These are phyloP conservation scores for Drosophila nigromelanica DNA, from an alignment of 1,140 invertebrate species.

Conservation along the genomic window DNA sequence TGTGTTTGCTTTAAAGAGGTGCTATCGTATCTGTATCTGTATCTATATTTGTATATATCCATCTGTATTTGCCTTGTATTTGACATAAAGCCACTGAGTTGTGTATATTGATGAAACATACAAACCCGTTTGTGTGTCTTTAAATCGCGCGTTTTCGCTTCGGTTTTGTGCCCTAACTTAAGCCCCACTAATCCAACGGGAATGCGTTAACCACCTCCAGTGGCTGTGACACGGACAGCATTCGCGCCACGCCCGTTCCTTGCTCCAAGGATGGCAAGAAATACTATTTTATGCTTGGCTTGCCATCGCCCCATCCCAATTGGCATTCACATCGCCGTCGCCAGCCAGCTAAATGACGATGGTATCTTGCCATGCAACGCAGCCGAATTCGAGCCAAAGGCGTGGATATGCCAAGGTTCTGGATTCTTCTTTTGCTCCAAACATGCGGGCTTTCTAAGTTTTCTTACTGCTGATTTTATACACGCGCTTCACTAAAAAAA, in stretches of 20 bases:
- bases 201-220: conserved; percentile 52
- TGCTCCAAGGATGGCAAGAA: conserved; percentile 55
- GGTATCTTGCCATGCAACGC: conserved; percentile 73
- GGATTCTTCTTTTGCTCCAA: conserved; percentile 41
- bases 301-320: conserved; percentile 41
- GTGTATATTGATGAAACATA: conserved; percentile 22
- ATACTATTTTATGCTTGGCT: conserved; percentile 75
- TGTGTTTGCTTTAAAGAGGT: conserved; percentile 19
- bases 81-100: conserved; percentile 38
- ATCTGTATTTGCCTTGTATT: neutral
- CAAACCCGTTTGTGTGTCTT: conserved; percentile 32
- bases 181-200: conserved; percentile 67
- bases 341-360: conserved; percentile 67
- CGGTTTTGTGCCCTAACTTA: conserved; percentile 3
- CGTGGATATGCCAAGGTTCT: conserved; percentile 47
- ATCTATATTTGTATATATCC: conserved; percentile 4
- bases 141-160: conserved; percentile 19
- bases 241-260: conserved; percentile 22
- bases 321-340: conserved; percentile 17
- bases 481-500: conserved; percentile 38
- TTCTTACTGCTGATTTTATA: conserved; percentile 64
- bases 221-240: neutral
- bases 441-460: conserved; percentile 64
- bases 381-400: conserved; percentile 49
- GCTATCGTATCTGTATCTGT: neutral